Evolutionary conservation across 2,888 invertebrate genomes (phyloP), one percentile per base, ranked within the genome.

Genomic region (Rotaria socialis): DNA sequence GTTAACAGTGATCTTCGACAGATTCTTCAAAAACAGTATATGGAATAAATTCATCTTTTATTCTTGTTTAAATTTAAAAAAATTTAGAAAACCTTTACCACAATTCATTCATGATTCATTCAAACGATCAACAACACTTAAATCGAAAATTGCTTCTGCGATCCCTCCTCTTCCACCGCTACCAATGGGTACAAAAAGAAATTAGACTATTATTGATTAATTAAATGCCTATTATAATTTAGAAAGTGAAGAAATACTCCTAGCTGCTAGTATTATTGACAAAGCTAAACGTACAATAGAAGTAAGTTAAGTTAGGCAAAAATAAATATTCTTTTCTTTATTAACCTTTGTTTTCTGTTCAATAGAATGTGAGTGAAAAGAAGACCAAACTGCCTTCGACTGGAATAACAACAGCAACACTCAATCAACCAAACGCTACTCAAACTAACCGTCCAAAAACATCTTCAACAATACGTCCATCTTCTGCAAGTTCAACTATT

Each of bases 291-390:
- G 75, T 75, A 47, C 47, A 0, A 75, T 75, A 24, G 75, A 75
- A 75, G 75, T 75, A 75, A 75, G 75, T 75, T 43, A 22, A 75
- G 75, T 43, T 75, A 75, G 43, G 75, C 24, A 19, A 75, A 43
- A 22, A 75, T 8, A 8, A 43, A 24, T 27, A 16, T 27, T 27
- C 10, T 11, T 16, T 67, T 27, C 67, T 67, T 35, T 67, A 16
- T 35, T 67, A 27, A 4, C 52, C 14, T 0, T 6, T 55, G 2
- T 55, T 55, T 4, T 35, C 6, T 67, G 2, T n/a, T 67, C n/a
- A 67, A 67, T 67, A 67, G 67, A 67, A 67, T 67, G 14, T 67
- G 27, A 35, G 67, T 27, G 67, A 67, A 35, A 67, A 67, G 35
- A 67, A 67, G n/a, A 14, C 27, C 11, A 27, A 67, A n/a, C 8